Base-by-base conservation (phyloP, 1,140 invertebrate genomes). In the Brachionus rubens region DNA sequence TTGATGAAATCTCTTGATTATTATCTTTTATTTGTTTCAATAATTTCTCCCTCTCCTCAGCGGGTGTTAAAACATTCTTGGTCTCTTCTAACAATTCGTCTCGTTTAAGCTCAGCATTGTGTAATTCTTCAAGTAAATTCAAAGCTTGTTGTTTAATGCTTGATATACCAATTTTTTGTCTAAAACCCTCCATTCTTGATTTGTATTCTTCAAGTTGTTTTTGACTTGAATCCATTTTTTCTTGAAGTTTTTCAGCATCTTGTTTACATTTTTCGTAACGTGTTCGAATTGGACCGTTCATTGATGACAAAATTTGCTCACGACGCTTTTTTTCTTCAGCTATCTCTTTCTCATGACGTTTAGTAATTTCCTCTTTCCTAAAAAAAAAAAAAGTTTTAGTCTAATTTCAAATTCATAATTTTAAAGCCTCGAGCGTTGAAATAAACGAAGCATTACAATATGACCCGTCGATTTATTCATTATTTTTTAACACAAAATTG, bases 201-300 rank as follows among this genome's bases (percentile, higher is more conserved):
- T 56, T 76, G 19, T 59, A 76, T 10, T 46, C 36, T 3, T 59
- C 48, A 10, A 76, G 4, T 19, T 76, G 24, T 28, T 41, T 48
- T 16, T 56, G 72, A 30, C 52, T 43, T 14, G 2, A 16, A 16
- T 56, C 48, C 36, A 76, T 43, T 76, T 76, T 47, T 56, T 76
- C 72, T 30, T 76, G 72, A 10, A 76, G 24, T 43, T 48, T 56
- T 12, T 76, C 40, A 19, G 36, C 56, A 10, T 76, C 52, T 14
- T 41, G 56, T 54, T 54, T 76, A 26, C 36, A 54, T 28, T 76
- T 76, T 76, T 59, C 72, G 30, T 76, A 56, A 41, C 72, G n/a
- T 9, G 46, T 26, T 4, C 68, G 21, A 26, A 72, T 72, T n/a
- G 46, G 68, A 33, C 68, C 68, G 19, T n/a, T 50, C 68, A 72